Evolutionary conservation across 2,888 invertebrate species (phyloP), one percentile per base, ranked within the genome.

Genomic region (Nezara viridula): DNA sequence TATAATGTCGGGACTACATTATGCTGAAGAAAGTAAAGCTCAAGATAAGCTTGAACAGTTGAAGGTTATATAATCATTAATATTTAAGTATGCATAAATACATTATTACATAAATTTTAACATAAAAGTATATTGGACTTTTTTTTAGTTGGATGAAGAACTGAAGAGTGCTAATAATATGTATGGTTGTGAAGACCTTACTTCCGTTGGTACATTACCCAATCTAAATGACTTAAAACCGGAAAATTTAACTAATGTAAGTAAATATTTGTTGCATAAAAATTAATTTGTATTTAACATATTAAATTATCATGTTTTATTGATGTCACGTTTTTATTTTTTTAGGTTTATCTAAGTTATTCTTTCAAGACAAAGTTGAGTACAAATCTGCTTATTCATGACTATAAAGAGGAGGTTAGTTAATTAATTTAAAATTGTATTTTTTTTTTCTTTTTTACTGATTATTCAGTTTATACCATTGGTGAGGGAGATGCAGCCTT

Each of bases 301-400:
- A 7, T 73, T 14, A 19, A 37, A 37, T 37, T 37, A 21, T 37
- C 5, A 19, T 73, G 32, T 73, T 73, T 73, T 73, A 73, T 73
- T 60, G 27, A 32, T 12, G n/a, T 4, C 4, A 10, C 6, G 6
- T 85, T 85, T 27, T 49, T 16, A n/a, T 10, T 40, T 37, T 86
- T 60, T 40, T 92, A 92, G 47, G 92, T 93, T 55, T 93, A 93
- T 88, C 90, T 90, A 16, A 92, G 92, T 2, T 94, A 92, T 89
- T 91, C 92, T 73, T 93, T 93, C 90, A 91, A 92, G 73, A 91
- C 37, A 21, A 81, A 32, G n/a, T 32, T n/a, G 10, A 91, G 92
- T 55, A 89, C 90, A 4, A 92, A 91, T 89, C 92, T 93, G 37
- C 91, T 92, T 4, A 92, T 93, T 66, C 91, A 91, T 37, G 85